A percentile compares a stretch with the other conserved stretches of the same genome.
Conservation (phyloP, 2,888 invertebrate genomes). For the Tenthredo notha region DNA sequence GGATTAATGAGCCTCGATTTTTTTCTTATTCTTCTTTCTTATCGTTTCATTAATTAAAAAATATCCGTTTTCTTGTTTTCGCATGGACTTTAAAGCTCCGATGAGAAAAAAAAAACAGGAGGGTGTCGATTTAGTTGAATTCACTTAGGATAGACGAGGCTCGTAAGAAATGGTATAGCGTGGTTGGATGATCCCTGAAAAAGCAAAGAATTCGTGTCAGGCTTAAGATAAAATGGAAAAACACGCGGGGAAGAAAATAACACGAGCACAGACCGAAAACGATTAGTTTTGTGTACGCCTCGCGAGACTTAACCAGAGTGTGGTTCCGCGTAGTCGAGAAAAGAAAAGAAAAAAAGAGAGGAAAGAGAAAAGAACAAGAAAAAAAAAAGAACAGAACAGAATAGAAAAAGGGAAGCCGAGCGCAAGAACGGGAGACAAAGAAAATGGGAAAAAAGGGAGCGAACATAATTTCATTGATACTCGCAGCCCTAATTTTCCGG, state of each 20-base stretch:
- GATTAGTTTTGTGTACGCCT: conserved; percentile 48
- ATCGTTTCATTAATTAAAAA: neutral
- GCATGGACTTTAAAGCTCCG: neutral
- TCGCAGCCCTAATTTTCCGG: neutral
- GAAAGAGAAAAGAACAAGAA: neutral
- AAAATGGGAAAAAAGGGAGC: neutral
- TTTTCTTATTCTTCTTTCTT: neutral
- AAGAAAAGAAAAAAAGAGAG: neutral
- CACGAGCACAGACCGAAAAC: conserved; percentile 37
- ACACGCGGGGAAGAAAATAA: conserved; percentile 40
- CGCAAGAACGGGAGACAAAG: neutral
- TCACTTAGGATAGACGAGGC: neutral
- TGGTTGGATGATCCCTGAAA: conserved; percentile 32
- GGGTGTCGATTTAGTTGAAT: neutral
- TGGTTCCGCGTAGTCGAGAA: conserved; percentile 15
- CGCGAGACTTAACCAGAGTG: conserved; percentile 33
- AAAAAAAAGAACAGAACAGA: neutral
- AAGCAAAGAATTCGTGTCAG: conserved; percentile 41
- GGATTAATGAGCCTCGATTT: neutral
- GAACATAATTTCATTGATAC: conserved; percentile 11
- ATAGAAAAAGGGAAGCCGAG: neutral
- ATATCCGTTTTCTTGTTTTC: neutral
- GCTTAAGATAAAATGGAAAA: conserved; percentile 39
- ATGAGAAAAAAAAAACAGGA: neutral
- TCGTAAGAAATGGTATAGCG: conserved; percentile 7